Conservation (phyloP, 1,140 invertebrate species). For the Pseudoatta argentina region DNA sequence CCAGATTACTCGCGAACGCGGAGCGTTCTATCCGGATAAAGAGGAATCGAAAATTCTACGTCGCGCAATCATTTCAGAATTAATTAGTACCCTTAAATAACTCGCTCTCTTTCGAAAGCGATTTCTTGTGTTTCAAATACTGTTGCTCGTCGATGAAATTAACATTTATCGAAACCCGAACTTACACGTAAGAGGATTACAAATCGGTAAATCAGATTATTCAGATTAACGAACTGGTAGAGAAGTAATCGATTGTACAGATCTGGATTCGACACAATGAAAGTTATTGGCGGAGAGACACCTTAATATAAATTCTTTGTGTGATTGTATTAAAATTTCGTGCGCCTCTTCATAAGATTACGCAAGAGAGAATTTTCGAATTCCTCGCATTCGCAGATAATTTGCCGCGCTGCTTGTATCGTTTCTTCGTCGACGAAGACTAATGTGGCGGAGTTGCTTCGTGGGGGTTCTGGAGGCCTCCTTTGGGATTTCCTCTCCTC, state of each 20-base stretch:
- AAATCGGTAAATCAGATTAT: conserved; percentile 12
- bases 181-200: neutral
- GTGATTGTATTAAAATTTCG: conserved; percentile 2
- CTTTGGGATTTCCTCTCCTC: conserved; percentile 35
- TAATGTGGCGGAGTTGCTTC: conserved; percentile 67
- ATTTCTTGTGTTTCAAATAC: neutral
- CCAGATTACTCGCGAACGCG: conserved; percentile 52
- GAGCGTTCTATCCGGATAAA: conserved; percentile 23
- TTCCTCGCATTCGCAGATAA: conserved; percentile 54
- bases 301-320: neutral
- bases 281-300: neutral
- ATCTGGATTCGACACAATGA: conserved; percentile 4
- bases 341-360: neutral
- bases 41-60: conserved; percentile 55
- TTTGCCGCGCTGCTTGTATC: conserved; percentile 36
- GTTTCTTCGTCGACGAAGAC: conserved; percentile 55
- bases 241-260: conserved; percentile 27
- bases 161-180: conserved; percentile 16
- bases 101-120: neutral
- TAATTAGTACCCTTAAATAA: neutral
- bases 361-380: conserved; percentile 49
- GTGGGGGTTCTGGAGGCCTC: conserved; percentile 65
- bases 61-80: conserved; percentile 8
- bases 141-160: conserved; percentile 7
- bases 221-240: neutral